phyloP scores from a whole-genome alignment of 2,888 invertebrate genomes.

The Drosophila meridionalis region DNA sequence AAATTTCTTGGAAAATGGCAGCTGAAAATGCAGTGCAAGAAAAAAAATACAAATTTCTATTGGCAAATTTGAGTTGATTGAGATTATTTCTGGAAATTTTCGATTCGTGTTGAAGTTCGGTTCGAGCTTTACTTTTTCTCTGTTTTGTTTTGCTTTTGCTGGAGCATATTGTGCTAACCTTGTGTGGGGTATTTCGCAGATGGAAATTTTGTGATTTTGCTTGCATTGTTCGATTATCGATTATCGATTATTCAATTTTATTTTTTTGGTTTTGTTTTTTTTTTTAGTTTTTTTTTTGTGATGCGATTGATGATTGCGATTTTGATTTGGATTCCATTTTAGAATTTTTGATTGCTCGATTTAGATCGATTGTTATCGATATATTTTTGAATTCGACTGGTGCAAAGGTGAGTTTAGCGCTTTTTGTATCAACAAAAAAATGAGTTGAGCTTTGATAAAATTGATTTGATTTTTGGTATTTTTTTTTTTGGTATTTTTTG shows the following conservation, averaged over 20 bases:
- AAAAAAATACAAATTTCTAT: conserved; percentile 64
- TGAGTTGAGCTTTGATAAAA: conserved; percentile 46
- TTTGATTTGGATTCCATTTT: conserved; percentile 37
- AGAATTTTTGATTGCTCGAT: conserved; percentile 32
- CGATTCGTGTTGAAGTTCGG: conserved; percentile 20
- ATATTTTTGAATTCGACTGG: conserved; percentile 12
- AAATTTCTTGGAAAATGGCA: neutral
- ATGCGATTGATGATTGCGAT: conserved; percentile 56
- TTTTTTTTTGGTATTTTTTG: neutral
- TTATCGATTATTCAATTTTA: conserved; percentile 34
- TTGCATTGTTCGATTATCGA: conserved; percentile 63
- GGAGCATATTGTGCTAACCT: conserved; percentile 66
- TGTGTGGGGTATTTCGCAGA: conserved; percentile 76
- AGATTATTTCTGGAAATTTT: neutral
- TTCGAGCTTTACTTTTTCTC: conserved; percentile 4
- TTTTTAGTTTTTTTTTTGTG: conserved; percentile 18
- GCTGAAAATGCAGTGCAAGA: conserved; percentile 8
- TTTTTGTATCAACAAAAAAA: conserved; percentile 41
- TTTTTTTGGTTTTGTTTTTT: conserved; percentile 16
- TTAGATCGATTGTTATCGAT: conserved; percentile 2
- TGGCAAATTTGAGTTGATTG: conserved; percentile 55
- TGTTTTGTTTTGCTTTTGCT: conserved; percentile 18
- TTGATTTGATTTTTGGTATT: conserved; percentile 24
- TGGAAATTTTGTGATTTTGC: conserved; percentile 79
- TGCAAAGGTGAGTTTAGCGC: conserved; percentile 53